Conservation (phyloP, 2,113 vertebrate genomes). For the Nycticorax nycticorax region DNA sequence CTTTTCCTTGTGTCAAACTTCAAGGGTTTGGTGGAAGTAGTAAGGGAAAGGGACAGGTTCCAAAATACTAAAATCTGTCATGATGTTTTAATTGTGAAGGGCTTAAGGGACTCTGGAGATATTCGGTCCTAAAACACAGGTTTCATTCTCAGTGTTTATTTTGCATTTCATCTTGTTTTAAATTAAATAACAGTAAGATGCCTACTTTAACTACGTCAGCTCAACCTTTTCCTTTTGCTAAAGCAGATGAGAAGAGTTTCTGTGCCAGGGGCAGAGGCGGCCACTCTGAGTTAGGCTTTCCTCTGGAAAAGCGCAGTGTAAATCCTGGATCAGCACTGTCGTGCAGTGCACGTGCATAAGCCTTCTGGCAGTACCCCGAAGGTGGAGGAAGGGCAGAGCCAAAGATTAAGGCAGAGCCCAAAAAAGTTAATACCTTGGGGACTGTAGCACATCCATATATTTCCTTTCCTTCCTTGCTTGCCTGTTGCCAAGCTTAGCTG, state of each 20-base stretch:
- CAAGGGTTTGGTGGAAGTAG: neutral
- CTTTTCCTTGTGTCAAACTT: neutral
- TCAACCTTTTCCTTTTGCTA: neutral
- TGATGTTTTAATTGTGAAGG: neutral
- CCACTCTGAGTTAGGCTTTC: neutral
- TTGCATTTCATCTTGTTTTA: neutral
- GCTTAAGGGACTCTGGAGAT: neutral
- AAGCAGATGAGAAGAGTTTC: neutral
- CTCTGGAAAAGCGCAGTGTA: neutral
- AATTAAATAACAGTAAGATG: neutral
- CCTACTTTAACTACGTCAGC: neutral
- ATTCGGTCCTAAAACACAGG: neutral
- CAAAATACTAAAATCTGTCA: neutral
- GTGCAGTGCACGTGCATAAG: neutral
- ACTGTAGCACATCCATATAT: neutral
- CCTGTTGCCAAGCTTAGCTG: neutral
- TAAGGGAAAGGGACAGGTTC: neutral
- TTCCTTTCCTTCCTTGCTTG: neutral
- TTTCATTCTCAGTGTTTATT: neutral
- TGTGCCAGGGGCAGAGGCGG: neutral
- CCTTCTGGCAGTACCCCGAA: neutral
- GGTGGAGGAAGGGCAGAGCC: neutral
- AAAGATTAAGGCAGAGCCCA: neutral
- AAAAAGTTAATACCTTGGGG: neutral
- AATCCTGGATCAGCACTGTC: neutral